phyloP scores from a whole-genome alignment of 2,797 vertebrate species.

The Spea hammondii region DNA sequence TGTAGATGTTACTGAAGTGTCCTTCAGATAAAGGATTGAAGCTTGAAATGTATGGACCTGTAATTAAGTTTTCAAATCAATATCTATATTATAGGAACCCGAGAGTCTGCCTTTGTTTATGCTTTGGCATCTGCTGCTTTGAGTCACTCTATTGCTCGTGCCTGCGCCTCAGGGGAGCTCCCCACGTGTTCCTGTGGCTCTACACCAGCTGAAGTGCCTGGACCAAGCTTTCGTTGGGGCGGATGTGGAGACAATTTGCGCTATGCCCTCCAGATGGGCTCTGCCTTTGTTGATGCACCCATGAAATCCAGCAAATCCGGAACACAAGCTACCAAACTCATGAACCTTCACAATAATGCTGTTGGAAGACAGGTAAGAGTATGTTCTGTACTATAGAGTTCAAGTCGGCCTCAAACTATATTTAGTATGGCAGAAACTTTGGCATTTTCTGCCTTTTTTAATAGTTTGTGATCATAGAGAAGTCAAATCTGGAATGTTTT shows the following conservation, averaged over 20 bases:
- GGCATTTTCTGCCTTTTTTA: background rate
- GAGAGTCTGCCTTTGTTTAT: constrained; percentile 72
- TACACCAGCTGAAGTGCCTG: constrained; percentile 62
- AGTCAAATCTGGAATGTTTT: too few relatives aligned
- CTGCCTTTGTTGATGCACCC: constrained; percentile 70
- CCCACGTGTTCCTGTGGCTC: constrained; percentile 71
- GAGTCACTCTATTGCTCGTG: constrained; percentile 65
- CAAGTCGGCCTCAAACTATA: too few relatives aligned
- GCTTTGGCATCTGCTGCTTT: constrained; percentile 67
- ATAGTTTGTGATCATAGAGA: too few relatives aligned
- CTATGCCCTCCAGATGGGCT: constrained; percentile 72
- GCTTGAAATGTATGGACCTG: too few relatives aligned
- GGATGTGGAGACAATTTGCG: constrained; percentile 74
- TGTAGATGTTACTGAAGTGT: too few relatives aligned
- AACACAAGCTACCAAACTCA: constrained; percentile 57
- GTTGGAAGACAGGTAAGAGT: constrained; percentile 67
- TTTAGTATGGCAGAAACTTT: too few relatives aligned
- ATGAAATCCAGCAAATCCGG: constrained; percentile 59
- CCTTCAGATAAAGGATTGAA: too few relatives aligned
- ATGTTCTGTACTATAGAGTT: background rate
- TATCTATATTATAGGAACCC: constrained; percentile 61
- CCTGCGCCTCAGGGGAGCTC: constrained; percentile 68
- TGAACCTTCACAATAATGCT: constrained; percentile 71
- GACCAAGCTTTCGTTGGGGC: constrained; percentile 69
- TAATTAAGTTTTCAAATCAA: too few relatives aligned